Base-by-base conservation (phyloP, 2,888 invertebrate genomes). In the Lasioglossum malachurum region DNA sequence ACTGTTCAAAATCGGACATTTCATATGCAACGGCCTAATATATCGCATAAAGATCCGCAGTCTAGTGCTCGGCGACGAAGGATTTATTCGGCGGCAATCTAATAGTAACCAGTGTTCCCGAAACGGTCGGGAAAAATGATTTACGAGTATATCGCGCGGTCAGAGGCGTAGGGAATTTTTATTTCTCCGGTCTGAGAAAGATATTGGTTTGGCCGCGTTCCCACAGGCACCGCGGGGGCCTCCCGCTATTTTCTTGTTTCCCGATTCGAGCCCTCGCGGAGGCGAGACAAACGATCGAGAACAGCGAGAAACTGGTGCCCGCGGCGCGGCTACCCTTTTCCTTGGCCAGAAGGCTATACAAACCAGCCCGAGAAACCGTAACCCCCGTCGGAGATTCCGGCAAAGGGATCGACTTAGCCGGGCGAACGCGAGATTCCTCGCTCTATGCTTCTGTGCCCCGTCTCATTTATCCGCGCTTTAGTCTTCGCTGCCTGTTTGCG, bases 171-270 rank as follows among this genome's bases (percentile, higher is more conserved):
- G 67, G 67, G 49, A 64, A 83, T 75, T 73, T 76, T 84, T 86
- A 75, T 79, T 88, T 78, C 78, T 60, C 60, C 57, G 49, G 71
- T 78, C 71, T 69, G 75, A 67, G 73, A 73, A 44, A 64, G 74
- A 82, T 75, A 71, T 75, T 75, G 81, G 83, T 74, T 87, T 87
- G 87, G 86, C 83, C 49, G 74, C 41, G 88, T 91, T 91, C 92
- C 88, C 91, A 91, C 86, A 81, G 81, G 81, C 93, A 60, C 91
- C 79, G 71, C 91, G 88, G 93, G 92, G 91, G 92, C 91, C 93
- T 93, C 93, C 93, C 93, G 94, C 93, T 94, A 94, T 94, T 95
- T 95, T 94, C 95, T 94, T 94, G 94, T 94, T 95, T 95, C 95
- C 94, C 94, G 88, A 89, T 80, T 82, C 83, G 71, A 74, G 71